Evolutionary conservation across 2,888 invertebrate species (phyloP).

Genomic region (Leucophora obtusa): DNA sequence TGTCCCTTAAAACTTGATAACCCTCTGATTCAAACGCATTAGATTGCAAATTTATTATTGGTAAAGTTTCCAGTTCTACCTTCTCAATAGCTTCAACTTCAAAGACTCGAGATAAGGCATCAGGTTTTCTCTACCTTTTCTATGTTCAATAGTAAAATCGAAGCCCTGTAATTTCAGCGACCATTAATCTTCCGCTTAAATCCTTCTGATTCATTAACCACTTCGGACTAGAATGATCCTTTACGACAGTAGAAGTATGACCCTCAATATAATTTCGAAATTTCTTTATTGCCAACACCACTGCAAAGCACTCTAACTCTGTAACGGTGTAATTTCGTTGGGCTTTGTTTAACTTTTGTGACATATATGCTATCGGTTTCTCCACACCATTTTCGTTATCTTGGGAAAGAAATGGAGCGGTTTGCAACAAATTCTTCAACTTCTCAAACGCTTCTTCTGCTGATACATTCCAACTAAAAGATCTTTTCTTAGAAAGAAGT

Average conservation of each 20-base stretch:
- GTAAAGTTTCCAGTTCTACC: too few species aligned
- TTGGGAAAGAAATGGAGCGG: constrained; percentile 53
- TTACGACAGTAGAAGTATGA: constrained; percentile 15
- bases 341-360: constrained; percentile 46
- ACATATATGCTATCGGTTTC: constrained; percentile 48
- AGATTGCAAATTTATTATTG: too few species aligned
- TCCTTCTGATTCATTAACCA: too few species aligned
- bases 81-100: too few species aligned
- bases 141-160: too few species aligned
- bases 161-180: too few species aligned
- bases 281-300: constrained; percentile 42
- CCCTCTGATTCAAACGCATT: too few species aligned
- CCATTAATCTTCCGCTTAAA: too few species aligned
- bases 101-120: too few species aligned
- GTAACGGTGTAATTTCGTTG: too few species aligned
- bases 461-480: constrained; percentile 4
- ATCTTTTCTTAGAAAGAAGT: background rate
- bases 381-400: constrained; percentile 29
- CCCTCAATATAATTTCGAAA: constrained; percentile 10
- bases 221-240: constrained; percentile 34
- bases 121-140: too few species aligned
- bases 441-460: constrained; percentile 27
- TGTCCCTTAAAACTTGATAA: too few species aligned
- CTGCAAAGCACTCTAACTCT: constrained; percentile 58
- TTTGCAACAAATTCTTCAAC: constrained; percentile 32